Base-by-base conservation (phyloP, 2,888 invertebrate species). In the Oscheius sp. region DNA sequence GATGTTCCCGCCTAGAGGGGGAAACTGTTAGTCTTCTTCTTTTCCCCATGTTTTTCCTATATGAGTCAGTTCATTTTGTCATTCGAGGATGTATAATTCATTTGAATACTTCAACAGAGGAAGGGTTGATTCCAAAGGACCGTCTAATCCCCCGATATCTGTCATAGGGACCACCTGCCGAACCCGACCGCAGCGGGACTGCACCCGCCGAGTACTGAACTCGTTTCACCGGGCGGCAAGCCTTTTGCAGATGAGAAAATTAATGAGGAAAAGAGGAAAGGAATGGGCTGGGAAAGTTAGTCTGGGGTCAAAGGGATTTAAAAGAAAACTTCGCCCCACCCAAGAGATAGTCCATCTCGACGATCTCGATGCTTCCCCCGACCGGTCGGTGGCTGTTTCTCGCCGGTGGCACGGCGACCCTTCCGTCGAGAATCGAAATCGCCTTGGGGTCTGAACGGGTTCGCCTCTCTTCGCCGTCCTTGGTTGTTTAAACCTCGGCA, bases 361-460 rank as follows among this genome's bases (percentile, higher is more conserved):
- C 32, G 54, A 14, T 20, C 20, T 50, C 30, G n/a, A 20, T 17
- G 22, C n/a, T 17, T 14, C 24, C 41, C 59, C 28, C 44, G 59
- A 59, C 59, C 59, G 59, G 59, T 59, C 59, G 59, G 59, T 54
- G 54, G 54, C 54, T 22, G 54, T 33, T 36, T 54, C 54, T 54
- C 54, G 54, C 54, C 54, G 44, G 59, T 59, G 59, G 59, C 59
- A 59, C 59, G 59, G 30, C 41, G 59, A 41, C 44, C 44, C 54
- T 54, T 36, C 54, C 33, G 47, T 47, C 54, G 54, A 54, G 54
- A 54, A 54, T 54, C 54, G 54, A 54, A 54, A 33, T 33, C 33
- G 33, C 54, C 33, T 54, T 32, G 54, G 54, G n/a, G 54, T 54
- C 20, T 17, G 33, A 54, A 32, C 33, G 54, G 54, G 26, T 59